Percentiles rank a stretch among this genome's conserved stretches.
phyloP scores from a whole-genome alignment of 2,113 vertebrate species.

The Prochilodus magdalenae region DNA sequence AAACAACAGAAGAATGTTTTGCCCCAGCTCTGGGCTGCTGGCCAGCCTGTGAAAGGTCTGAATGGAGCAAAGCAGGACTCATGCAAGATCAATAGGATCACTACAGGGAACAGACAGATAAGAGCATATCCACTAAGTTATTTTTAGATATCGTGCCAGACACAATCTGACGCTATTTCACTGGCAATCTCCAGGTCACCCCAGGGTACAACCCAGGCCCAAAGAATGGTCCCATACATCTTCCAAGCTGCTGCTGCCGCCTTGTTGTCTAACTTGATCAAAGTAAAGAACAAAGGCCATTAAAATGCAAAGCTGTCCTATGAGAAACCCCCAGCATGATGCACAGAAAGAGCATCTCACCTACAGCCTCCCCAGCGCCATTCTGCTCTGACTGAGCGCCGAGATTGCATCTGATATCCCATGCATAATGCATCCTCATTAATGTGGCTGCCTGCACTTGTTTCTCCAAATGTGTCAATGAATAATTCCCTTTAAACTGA shows the following conservation, averaged over 20 bases:
- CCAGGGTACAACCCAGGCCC: neutral
- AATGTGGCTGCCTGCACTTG: constrained; percentile 22
- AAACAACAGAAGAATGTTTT: neutral
- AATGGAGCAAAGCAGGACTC: neutral
- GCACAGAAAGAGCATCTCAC: neutral
- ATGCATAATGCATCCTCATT: constrained; percentile 38
- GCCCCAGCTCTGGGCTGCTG: constrained; percentile 17
- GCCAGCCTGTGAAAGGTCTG: constrained; percentile 1
- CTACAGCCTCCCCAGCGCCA: neutral
- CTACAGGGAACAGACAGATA: constrained; percentile 12
- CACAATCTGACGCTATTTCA: constrained; percentile 26
- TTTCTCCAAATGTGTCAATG: constrained; percentile 35
- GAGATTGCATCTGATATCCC: constrained; percentile 15
- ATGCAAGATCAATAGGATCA: constrained; percentile 13
- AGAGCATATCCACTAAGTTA: neutral
- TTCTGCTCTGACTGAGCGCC: constrained; percentile 3
- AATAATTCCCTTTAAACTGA: constrained; percentile 23
- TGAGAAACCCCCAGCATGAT: constrained; percentile 14
- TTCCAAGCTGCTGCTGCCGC: constrained; percentile 10
- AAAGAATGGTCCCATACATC: neutral
- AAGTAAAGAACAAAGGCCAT: constrained; percentile 7
- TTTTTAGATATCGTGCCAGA: constrained; percentile 25
- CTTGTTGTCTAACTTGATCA: neutral
- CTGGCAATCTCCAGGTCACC: neutral
- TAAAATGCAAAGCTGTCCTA: constrained; percentile 32